phyloP scores from a whole-genome alignment of 2,797 vertebrate genomes.

The Vespertilio murinus region DNA sequence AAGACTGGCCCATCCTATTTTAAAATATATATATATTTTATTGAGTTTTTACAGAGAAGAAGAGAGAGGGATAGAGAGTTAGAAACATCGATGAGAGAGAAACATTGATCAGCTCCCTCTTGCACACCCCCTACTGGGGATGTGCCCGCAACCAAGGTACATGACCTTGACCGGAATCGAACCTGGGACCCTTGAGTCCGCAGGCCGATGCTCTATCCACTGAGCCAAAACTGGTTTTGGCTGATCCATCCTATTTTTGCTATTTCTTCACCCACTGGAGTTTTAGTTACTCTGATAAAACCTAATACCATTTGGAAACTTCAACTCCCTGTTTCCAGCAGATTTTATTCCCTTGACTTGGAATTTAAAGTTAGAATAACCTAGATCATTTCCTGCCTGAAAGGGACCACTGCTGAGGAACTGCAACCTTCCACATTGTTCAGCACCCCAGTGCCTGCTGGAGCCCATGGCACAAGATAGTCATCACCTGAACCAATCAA shows the following conservation, averaged over 20 bases:
- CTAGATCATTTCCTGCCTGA: neutral
- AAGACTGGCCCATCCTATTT: too few relatives aligned
- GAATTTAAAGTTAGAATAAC: constrained; percentile 12
- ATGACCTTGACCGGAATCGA: too few relatives aligned
- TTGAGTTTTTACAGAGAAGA: too few relatives aligned
- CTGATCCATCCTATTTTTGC: neutral
- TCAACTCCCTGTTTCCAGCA: neutral
- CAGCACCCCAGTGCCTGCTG: neutral
- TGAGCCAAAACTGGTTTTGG: too few relatives aligned
- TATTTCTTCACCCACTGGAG: neutral
- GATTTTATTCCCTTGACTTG: neutral
- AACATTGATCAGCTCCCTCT: too few relatives aligned
- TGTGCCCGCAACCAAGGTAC: too few relatives aligned
- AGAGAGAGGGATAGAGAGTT: too few relatives aligned
- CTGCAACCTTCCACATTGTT: neutral
- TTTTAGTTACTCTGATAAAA: constrained; percentile 25
- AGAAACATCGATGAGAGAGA: too few relatives aligned
- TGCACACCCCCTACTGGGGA: too few relatives aligned
- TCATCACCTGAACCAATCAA: neutral
- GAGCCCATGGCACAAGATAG: neutral
- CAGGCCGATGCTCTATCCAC: too few relatives aligned
- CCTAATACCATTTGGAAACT: constrained; percentile 33
- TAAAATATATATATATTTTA: too few relatives aligned
- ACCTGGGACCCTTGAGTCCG: too few relatives aligned
- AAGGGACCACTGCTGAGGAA: neutral